A percentile compares a stretch with the other conserved stretches of the same genome.
Evolutionary conservation across 2,113 vertebrate species (phyloP).

Genomic region (Eidolon helvum): DNA sequence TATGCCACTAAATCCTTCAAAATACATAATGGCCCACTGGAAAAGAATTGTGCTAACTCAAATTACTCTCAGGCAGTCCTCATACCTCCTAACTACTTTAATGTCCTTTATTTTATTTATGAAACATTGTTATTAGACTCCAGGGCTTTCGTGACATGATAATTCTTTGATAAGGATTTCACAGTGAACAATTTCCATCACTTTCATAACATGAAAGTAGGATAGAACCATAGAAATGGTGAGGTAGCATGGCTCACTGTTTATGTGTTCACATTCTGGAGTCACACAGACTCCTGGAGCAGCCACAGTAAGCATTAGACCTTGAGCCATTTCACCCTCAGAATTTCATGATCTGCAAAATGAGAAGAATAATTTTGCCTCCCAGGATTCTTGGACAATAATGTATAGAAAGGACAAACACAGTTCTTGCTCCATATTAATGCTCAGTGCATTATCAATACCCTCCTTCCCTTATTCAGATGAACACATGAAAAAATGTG

Average conservation of each 20-base stretch:
- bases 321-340: neutral
- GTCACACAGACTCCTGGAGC: neutral
- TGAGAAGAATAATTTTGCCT: neutral
- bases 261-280: neutral
- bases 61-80: neutral
- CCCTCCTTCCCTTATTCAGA: neutral
- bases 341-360: neutral
- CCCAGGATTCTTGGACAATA: neutral
- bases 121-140: neutral
- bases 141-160: neutral
- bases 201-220: neutral
- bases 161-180: neutral
- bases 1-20: conserved; percentile 29
- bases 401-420: neutral
- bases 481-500: neutral
- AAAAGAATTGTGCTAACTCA: neutral
- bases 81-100: neutral
- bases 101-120: conserved; percentile 31
- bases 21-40: neutral
- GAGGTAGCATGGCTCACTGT: neutral
- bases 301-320: neutral
- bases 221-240: neutral
- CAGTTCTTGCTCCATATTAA: neutral
- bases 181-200: neutral
- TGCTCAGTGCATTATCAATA: neutral